phyloP scores from a whole-genome alignment of 2,113 vertebrate species.

The Gnathonemus longibarbis region DNA sequence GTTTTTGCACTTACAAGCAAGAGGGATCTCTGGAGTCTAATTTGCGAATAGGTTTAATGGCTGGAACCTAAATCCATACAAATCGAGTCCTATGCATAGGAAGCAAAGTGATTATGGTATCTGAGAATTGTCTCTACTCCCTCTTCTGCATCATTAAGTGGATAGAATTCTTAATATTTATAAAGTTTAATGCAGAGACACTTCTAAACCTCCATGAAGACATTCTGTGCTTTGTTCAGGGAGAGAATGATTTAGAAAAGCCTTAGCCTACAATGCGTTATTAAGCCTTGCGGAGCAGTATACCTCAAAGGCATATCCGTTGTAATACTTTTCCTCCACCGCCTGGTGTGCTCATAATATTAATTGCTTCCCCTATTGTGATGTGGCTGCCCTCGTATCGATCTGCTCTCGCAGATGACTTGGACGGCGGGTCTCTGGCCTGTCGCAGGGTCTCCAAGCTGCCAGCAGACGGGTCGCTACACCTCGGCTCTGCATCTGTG shows the following conservation, averaged over 20 bases:
- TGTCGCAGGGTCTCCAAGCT: background rate
- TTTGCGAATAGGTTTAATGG: background rate
- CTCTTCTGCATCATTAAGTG: background rate
- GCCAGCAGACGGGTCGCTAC: background rate
- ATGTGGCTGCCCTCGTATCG: background rate
- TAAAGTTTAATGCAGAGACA: too few relatives aligned
- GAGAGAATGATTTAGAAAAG: background rate
- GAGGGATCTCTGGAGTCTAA: background rate
- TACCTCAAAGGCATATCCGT: background rate
- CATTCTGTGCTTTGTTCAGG: background rate
- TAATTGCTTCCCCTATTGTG: background rate
- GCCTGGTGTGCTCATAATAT: background rate
- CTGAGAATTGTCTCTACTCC: background rate
- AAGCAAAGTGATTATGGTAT: background rate
- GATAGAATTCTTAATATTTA: background rate
- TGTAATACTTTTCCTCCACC: background rate
- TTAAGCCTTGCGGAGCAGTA: background rate
- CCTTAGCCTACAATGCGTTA: background rate
- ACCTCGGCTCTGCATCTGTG: background rate
- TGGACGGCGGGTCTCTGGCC: background rate
- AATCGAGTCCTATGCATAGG: background rate
- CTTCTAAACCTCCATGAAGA: background rate
- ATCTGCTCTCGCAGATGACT: background rate
- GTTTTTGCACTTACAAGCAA: background rate
- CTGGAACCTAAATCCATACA: background rate